Evolutionary conservation across 2,797 vertebrate species (phyloP), one percentile per base, ranked within the genome.

Genomic region (Labeo calbasu): DNA sequence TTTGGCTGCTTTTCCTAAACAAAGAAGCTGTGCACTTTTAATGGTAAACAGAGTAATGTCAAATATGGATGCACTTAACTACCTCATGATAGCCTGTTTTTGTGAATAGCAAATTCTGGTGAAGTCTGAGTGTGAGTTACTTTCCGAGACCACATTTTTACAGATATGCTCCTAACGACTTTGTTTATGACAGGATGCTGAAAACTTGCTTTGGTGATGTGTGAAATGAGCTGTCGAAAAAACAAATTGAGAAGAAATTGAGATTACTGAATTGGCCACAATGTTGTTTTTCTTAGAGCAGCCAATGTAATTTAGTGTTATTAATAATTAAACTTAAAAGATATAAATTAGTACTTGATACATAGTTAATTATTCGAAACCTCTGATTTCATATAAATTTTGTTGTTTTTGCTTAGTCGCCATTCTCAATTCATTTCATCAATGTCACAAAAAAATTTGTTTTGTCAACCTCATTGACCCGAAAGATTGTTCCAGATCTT

Each of bases 161-260:
- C 25, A 83, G 14, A 77, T 66, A 55, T 25, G 12, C n/a, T 57
- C 15, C 17, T 57, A 51, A 43, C 2, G 2, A 63, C 59, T 83
- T 51, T 36, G 73, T 77, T 53, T 28, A n/a, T 40, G 46, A 65
- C 57, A 51, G 57, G 70, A 51, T 55, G 72, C 50, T 57, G 48
- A 77, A 63, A 77, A 66, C 36, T 83, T 69, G 15, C 59, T 28
- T 65, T 76, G 72, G 61, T 5, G 23, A 68, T 63, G 5, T 77
- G 61, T 76, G 32, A 83, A 82, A 76, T 66, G 57, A 75, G 59
- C 61, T 57, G 72, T 77, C 72, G 19, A 70, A 85, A 80, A 85
- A 82, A n/a, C 59, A 55, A 73, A 71, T 80, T 53, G 55, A 43
- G 7, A 77, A 77, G 23, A 59, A 23, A 43, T 23, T 43, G 8